phyloP scores from a whole-genome alignment of 1,140 invertebrate species.

The Drosophila dunni region DNA sequence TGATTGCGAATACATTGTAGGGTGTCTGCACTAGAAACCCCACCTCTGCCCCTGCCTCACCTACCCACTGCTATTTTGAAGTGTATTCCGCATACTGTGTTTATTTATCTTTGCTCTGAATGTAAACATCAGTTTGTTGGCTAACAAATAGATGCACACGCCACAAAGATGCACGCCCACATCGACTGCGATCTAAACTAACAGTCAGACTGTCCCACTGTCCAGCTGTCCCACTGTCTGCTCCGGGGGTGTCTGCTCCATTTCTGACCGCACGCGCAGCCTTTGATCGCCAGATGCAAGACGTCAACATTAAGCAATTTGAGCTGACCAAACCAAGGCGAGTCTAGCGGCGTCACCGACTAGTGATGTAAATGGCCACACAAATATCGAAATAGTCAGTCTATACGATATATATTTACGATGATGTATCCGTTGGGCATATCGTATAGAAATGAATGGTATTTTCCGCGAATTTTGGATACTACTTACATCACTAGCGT shows the following conservation, averaged over 20 bases:
- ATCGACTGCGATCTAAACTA: constrained; percentile 1
- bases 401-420: too few species aligned
- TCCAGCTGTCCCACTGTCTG: not conserved
- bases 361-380: too few species aligned
- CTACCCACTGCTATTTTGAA: not conserved
- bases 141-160: constrained; percentile 69
- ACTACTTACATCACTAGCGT: not conserved
- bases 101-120: constrained; percentile 25
- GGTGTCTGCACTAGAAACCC: not conserved
- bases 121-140: constrained; percentile 58
- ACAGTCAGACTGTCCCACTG: constrained; percentile 3
- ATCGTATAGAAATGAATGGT: too few species aligned
- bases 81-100: constrained; percentile 11
- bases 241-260: constrained; percentile 41
- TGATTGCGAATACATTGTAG: constrained; percentile 16
- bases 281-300: constrained; percentile 66
- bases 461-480: too few species aligned
- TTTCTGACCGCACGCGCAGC: constrained; percentile 67
- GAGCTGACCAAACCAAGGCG: constrained; percentile 22
- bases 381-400: too few species aligned
- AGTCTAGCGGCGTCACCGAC: too few species aligned
- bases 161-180: constrained; percentile 57
- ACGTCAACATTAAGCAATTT: constrained; percentile 56
- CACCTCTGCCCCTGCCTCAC: not conserved
- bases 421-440: too few species aligned